A percentile compares a stretch with the other conserved stretches of the same genome.
Evolutionary conservation across 2,113 vertebrate species (phyloP).

Genomic region (Corythornis cristatus): DNA sequence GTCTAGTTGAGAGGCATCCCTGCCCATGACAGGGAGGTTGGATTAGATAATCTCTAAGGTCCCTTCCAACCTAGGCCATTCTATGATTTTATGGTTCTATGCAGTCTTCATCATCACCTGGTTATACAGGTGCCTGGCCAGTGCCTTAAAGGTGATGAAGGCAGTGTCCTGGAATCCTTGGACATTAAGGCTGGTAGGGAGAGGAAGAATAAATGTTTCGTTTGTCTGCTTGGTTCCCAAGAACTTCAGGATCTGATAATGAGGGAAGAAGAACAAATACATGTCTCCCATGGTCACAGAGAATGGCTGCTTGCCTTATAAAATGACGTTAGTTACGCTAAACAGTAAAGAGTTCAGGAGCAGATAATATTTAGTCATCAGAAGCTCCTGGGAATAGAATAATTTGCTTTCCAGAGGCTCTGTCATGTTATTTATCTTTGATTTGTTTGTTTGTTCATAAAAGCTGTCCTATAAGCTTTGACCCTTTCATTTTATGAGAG

Average conservation of each 20-base stretch:
- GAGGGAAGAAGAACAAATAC: not conserved
- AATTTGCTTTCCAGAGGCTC: not conserved
- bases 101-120: rapidly evolving
- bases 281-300: not conserved
- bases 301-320: not conserved
- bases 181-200: not conserved
- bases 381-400: not conserved
- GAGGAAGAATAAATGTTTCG: not conserved
- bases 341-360: rapidly evolving
- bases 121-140: not conserved
- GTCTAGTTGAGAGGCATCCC: too few species aligned
- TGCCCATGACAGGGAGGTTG: too few species aligned
- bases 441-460: not conserved
- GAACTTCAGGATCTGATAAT: not conserved
- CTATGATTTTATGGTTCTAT: too few species aligned
- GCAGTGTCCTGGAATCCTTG: rapidly evolving
- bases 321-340: not conserved
- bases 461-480: not conserved
- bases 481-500: not conserved
- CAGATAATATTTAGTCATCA: not conserved
- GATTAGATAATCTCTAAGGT: too few species aligned
- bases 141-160: not conserved
- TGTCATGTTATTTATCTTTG: not conserved
- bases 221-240: not conserved
- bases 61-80: too few species aligned